phyloP scores from a whole-genome alignment of 2,797 vertebrate genomes.

The Gadopsis marmoratus region DNA sequence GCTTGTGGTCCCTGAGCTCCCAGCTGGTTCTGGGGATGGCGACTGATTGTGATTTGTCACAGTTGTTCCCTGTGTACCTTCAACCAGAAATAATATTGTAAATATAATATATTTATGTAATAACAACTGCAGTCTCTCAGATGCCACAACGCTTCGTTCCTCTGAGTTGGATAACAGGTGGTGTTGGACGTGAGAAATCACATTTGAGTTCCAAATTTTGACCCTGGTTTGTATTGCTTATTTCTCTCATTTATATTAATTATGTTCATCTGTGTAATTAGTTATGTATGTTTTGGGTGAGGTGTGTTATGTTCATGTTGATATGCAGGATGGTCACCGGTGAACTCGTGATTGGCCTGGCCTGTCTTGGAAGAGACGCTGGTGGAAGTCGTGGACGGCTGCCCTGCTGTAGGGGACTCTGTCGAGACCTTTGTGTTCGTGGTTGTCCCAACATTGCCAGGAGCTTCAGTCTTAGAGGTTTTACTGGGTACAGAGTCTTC shows the following conservation, averaged over 20 bases:
- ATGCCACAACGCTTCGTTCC: background rate
- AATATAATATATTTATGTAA: too few relatives aligned
- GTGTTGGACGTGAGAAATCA: too few relatives aligned
- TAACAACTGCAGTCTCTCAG: background rate
- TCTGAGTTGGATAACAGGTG: too few relatives aligned
- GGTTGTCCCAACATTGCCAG: fast-evolving
- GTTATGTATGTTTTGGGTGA: background rate
- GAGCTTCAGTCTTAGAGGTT: fast-evolving
- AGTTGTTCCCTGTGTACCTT: background rate
- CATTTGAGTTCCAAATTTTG: background rate
- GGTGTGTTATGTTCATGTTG: background rate
- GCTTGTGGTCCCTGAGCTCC: background rate
- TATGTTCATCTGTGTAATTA: background rate
- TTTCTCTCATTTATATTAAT: background rate
- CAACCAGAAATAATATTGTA: background rate
- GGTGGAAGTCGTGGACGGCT: fast-evolving
- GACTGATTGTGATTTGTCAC: fast-evolving
- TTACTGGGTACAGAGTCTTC: fast-evolving
- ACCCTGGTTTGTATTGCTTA: background rate
- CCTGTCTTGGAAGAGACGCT: fast-evolving
- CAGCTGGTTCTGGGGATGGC: fast-evolving
- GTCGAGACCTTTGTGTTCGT: fast-evolving
- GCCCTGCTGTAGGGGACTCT: fast-evolving
- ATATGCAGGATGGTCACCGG: too few relatives aligned
- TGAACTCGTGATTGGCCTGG: background rate